A percentile compares a stretch with the other conserved stretches of the same genome.
These are phyloP conservation scores for Epinotia demarniana DNA, from an alignment of 2,888 invertebrate genomes.

Conservation along the genomic window DNA sequence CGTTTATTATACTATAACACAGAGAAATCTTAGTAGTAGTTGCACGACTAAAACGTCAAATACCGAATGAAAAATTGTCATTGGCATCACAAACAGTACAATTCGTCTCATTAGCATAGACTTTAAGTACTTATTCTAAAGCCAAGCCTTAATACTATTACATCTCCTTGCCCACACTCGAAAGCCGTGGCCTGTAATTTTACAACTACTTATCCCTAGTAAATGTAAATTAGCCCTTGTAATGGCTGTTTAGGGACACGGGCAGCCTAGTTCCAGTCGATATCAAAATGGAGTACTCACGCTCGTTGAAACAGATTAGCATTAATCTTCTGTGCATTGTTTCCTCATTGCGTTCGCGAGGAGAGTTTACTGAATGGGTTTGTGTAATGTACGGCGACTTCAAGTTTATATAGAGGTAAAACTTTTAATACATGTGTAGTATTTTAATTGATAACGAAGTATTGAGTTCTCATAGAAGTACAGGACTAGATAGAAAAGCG, in stretches of 20 bases:
- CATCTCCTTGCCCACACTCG: constrained; percentile 13
- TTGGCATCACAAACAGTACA: not conserved
- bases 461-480: no score
- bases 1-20: no score
- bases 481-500: no score
- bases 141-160: constrained; percentile 1
- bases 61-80: not conserved
- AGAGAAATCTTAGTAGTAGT: not conserved
- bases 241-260: constrained; percentile 46
- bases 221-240: constrained; percentile 53
- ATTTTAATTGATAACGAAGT: no score
- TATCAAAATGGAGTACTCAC: constrained; percentile 46
- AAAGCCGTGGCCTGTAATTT: constrained; percentile 29
- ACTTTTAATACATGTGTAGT: not conserved
- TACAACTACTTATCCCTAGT: constrained; percentile 46
- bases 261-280: constrained; percentile 39
- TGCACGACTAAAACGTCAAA: not conserved
- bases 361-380: constrained; percentile 36
- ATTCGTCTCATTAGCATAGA: not conserved
- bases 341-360: constrained; percentile 42
- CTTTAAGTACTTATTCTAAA: not conserved
- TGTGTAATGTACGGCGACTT: constrained; percentile 18
- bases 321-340: constrained; percentile 41
- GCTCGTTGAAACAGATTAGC: constrained; percentile 42
- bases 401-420: not conserved